phyloP scores from a whole-genome alignment of 1,140 invertebrate species.

The Lepidostoma basale region DNA sequence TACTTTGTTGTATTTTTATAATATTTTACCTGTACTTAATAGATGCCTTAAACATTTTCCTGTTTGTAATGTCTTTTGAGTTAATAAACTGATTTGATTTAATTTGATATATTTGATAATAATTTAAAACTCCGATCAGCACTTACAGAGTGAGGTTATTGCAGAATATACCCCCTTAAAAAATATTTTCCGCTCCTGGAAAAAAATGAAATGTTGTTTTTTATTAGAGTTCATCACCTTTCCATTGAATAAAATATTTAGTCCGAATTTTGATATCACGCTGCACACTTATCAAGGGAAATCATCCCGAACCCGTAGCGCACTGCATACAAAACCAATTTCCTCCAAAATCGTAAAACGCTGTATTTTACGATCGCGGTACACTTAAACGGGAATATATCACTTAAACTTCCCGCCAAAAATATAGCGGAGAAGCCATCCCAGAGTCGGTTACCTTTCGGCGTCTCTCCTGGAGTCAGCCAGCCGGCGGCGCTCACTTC shows the following conservation, averaged over 20 bases:
- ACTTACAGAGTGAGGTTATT: too few species aligned
- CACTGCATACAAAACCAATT: conserved; percentile 13
- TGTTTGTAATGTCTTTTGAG: too few species aligned
- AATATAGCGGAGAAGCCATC: conserved; percentile 4
- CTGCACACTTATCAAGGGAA: not conserved
- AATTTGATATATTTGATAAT: too few species aligned
- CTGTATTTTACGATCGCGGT: conserved; percentile 27
- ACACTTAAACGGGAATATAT: conserved; percentile 20
- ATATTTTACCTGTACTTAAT: too few species aligned
- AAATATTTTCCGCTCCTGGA: too few species aligned
- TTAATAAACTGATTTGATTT: too few species aligned
- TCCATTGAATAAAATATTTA: not conserved
- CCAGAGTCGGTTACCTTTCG: not conserved
- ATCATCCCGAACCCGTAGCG: not conserved
- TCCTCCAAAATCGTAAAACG: conserved; percentile 21
- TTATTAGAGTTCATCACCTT: not conserved
- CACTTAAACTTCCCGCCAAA: conserved; percentile 28
- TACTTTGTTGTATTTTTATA: too few species aligned
- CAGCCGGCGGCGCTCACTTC: not conserved
- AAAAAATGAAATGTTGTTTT: too few species aligned
- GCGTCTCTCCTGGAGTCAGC: not conserved
- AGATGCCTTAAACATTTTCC: too few species aligned
- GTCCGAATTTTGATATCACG: too few species aligned
- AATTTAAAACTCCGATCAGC: too few species aligned
- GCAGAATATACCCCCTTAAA: too few species aligned